phyloP scores from a whole-genome alignment of 2,797 vertebrate genomes.

The Catharus ustulatus region DNA sequence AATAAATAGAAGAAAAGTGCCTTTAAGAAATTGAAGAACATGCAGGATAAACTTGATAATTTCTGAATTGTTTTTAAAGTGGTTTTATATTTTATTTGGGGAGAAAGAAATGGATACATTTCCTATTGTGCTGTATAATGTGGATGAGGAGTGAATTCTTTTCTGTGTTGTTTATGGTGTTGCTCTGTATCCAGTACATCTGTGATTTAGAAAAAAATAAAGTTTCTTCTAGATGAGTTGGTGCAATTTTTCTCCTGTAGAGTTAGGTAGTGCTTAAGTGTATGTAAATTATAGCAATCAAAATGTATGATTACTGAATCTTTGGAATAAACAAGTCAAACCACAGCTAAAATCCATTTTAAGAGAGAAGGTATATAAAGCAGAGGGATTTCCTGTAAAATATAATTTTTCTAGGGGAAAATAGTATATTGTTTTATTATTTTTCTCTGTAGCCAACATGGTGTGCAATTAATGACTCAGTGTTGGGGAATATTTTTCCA shows the following conservation, averaged over 20 bases:
- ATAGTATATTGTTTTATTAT: constrained; percentile 45
- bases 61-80: not conserved
- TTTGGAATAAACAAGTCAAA: constrained; percentile 33
- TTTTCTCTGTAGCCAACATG: constrained; percentile 11
- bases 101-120: accelerated
- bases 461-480: not conserved
- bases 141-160: not conserved
- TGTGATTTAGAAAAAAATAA: not conserved
- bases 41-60: not conserved
- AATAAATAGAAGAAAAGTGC: not conserved
- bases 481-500: not conserved
- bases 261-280: not conserved
- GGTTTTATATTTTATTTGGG: not conserved
- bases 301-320: not conserved
- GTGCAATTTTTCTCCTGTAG: not conserved
- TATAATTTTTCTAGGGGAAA: constrained; percentile 48
- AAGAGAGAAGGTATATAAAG: not conserved
- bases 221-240: not conserved
- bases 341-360: constrained; percentile 34
- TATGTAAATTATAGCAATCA: constrained; percentile 31
- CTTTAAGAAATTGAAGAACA: not conserved
- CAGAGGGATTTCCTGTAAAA: constrained; percentile 19
- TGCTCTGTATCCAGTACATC: not conserved
- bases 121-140: not conserved
- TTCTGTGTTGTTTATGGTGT: not conserved